Percentiles rank a stretch among this genome's conserved stretches.
Conservation (phyloP, 2,888 invertebrate genomes). For the Helicoverpa assulta region DNA sequence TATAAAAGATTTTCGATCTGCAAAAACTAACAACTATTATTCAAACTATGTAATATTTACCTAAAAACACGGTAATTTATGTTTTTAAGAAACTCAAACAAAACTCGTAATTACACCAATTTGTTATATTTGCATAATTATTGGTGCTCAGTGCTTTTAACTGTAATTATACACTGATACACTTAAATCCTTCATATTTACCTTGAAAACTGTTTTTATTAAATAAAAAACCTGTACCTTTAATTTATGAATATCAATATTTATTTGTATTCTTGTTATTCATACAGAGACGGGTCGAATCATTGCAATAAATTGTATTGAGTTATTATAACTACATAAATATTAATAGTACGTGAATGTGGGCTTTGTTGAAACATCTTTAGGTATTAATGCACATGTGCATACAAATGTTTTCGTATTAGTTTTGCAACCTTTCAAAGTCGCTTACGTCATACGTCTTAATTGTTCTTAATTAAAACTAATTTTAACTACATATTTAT, state of each 20-base stretch:
- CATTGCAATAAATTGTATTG: slow-evolving; percentile 43
- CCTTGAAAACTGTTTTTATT: slow-evolving; percentile 53
- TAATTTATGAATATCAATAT: slow-evolving; percentile 47
- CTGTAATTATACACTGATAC: slow-evolving; percentile 48
- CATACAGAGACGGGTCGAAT: slow-evolving; percentile 45
- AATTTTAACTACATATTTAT: slow-evolving; percentile 3
- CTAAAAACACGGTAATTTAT: slow-evolving; percentile 31
- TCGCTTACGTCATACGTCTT: slow-evolving; percentile 21
- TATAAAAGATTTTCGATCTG: slow-evolving; percentile 14
- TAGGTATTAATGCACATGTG: slow-evolving; percentile 14
- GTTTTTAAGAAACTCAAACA: slow-evolving; percentile 30
- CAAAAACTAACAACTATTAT: slow-evolving; percentile 43
- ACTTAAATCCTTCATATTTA: slow-evolving; percentile 55
- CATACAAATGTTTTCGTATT: slow-evolving; percentile 30
- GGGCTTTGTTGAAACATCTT: slow-evolving; percentile 25
- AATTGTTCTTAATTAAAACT: slow-evolving; percentile 30
- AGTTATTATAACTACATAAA: slow-evolving; percentile 43
- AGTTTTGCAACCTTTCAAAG: slow-evolving; percentile 38
- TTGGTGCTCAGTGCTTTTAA: slow-evolving; percentile 51
- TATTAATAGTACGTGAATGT: slow-evolving; percentile 41
- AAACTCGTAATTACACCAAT: slow-evolving; percentile 58
- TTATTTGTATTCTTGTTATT: slow-evolving; percentile 60
- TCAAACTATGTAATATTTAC: slow-evolving; percentile 29
- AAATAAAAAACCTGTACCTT: slow-evolving; percentile 23
- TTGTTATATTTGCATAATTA: slow-evolving; percentile 62